Base-by-base conservation (phyloP, 2,888 invertebrate species). In the Tyria jacobaeae region DNA sequence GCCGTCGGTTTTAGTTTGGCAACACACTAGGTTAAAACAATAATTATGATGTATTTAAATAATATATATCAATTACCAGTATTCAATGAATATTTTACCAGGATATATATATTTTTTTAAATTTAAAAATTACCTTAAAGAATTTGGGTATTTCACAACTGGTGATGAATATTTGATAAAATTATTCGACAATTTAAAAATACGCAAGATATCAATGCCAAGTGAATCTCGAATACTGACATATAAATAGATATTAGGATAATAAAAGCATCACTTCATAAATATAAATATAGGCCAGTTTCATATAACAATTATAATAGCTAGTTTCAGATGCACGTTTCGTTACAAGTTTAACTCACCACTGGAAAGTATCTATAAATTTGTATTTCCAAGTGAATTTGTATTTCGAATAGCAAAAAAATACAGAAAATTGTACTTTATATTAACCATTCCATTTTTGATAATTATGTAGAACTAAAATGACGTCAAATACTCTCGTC, bases 251-350 rank as follows among this genome's bases (percentile, higher is more conserved):
- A 35, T 55, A 56, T 56, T 78, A 76, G 67, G 37, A 65, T 71
- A 71, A 51, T 66, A 60, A 37, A 75, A 69, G 55, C 60, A 73
- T 78, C 73, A 75, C 73, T 65, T 59, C 48, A 66, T 72, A 48
- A 64, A 64, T 78, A 73, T 75, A 70, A 67, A 78, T 77, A 76
- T 71, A 57, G 78, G 79, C 76, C 76, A 73, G 76, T 75, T 66
- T 35, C 61, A 72, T 60, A 34, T 52, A 63, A 65, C 56, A 64
- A 1, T 60, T 64, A 58, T 66, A 64, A 60, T 50, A 44, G 39
- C 47, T 56, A 57, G 25, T 58, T 60, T 58, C 57, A 57, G 49
- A 53, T 53, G 49, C 54, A 75, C 50, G 31, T 67, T 64, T 56
- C 61, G 63, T 75, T 72, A 64, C 57, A 48, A 39, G 57, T 63